Evolutionary conservation across 2,797 vertebrate species (phyloP).

Genomic region (Gambelia wislizenii): DNA sequence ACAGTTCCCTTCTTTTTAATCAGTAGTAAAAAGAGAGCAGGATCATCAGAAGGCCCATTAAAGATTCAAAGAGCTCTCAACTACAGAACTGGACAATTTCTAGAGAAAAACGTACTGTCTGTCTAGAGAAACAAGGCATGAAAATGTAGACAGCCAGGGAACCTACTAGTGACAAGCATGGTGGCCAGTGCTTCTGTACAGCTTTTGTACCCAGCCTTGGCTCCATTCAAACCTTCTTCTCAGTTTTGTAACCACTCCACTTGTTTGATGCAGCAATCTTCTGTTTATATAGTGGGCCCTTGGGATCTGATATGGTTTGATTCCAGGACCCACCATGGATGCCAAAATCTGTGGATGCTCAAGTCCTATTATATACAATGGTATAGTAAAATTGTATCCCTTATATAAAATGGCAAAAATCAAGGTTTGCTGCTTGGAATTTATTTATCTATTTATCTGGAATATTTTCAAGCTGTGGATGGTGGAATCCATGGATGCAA

Average conservation of each 20-base stretch:
- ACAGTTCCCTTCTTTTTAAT: constrained; percentile 72
- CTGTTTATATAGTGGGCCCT: background rate
- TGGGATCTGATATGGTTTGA: no score
- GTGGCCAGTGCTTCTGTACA: background rate
- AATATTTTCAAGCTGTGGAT: no score
- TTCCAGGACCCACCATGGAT: no score
- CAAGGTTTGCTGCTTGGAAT: no score
- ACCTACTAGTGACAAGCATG: background rate
- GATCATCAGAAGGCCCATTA: constrained; percentile 71
- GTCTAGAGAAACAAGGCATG: constrained; percentile 51
- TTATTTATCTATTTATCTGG: no score
- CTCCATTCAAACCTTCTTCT: background rate
- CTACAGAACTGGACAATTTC: constrained; percentile 55
- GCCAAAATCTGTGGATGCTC: no score
- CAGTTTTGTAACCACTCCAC: background rate
- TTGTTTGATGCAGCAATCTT: background rate
- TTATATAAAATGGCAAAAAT: no score
- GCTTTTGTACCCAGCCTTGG: background rate
- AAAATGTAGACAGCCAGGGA: background rate
- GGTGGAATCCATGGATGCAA: no score
- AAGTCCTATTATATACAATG: no score
- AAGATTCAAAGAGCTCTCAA: constrained; percentile 67
- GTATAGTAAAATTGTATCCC: no score
- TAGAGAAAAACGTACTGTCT: constrained; percentile 42
- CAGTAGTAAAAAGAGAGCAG: constrained; percentile 69